Conservation (phyloP, 92 coral and sea anemone species). For the Hydrozoanthus gracilis region DNA sequence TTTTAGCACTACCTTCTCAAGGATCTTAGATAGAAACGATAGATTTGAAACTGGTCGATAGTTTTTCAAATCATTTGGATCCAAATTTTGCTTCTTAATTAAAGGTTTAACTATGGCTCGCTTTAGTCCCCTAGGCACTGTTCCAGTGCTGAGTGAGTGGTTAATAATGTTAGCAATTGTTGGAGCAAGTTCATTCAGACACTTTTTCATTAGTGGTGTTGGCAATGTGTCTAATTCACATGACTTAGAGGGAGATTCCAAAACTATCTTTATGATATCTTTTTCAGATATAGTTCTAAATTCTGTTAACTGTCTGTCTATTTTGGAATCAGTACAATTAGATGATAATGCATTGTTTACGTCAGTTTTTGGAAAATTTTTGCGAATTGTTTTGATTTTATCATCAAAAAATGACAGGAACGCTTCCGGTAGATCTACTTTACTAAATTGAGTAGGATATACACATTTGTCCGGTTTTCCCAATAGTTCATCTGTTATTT, state of each 20-base stretch:
- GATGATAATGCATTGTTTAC: slow-evolving; percentile 3
- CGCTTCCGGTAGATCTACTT: slow-evolving; percentile 1
- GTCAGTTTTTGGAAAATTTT: not conserved
- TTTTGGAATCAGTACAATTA: slow-evolving; percentile 2
- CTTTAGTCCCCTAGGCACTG: not conserved
- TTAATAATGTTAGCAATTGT: not conserved
- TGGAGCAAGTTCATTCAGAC: slow-evolving; percentile 6
- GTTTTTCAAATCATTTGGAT: not conserved
- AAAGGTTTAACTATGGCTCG: not conserved
- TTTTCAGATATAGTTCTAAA: slow-evolving; percentile 1
- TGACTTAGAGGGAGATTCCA: slow-evolving; percentile 6
- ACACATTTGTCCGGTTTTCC: not conserved
- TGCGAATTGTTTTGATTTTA: slow-evolving; percentile 2
- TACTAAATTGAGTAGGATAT: not conserved
- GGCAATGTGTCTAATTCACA: slow-evolving; percentile 5
- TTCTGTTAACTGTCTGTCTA: slow-evolving; percentile 4
- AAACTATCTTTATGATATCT: slow-evolving; percentile 1
- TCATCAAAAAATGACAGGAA: slow-evolving; percentile 3
- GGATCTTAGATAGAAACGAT: not conserved
- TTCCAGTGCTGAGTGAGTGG: not conserved
- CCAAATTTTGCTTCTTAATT: not conserved
- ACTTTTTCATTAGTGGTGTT: slow-evolving; percentile 3
- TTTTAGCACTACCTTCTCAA: not conserved
- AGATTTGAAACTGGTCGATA: slow-evolving; percentile 8
- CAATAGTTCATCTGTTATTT: not conserved